These are phyloP conservation scores for Silurus glanis DNA, from an alignment of 2,113 vertebrate species.

Conservation along the genomic window DNA sequence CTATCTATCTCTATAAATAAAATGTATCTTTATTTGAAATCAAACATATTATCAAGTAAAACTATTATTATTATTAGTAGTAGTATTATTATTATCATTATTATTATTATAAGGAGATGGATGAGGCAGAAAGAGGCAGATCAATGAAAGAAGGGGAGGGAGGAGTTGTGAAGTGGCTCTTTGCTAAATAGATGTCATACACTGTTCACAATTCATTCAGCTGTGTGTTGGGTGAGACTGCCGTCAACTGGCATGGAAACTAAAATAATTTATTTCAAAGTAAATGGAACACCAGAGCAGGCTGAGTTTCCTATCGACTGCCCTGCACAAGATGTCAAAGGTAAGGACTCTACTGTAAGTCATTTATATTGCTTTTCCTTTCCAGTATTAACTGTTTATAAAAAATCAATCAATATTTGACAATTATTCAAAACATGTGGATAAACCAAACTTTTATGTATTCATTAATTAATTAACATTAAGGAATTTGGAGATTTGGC, in stretches of 20 bases:
- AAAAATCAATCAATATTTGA: not conserved
- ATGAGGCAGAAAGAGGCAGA: conserved; percentile 34
- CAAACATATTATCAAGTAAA: not conserved
- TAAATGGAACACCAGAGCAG: conserved; percentile 73
- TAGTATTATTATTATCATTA: not conserved
- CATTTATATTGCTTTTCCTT: not conserved
- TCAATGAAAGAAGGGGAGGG: conserved; percentile 29
- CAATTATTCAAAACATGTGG: not conserved
- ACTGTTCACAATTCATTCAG: conserved; percentile 38
- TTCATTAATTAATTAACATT: not conserved
- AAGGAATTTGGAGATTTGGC: not conserved
- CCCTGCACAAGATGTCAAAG: conserved; percentile 75
- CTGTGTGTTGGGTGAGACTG: conserved; percentile 20
- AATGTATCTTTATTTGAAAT: not conserved
- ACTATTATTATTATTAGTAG: not conserved
- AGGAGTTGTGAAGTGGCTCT: conserved; percentile 44
- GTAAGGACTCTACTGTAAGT: conserved; percentile 52
- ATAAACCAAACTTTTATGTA: not conserved
- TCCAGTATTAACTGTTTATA: not conserved
- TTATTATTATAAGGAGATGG: not conserved
- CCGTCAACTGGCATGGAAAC: conserved; percentile 61
- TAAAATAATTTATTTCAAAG: conserved; percentile 74
- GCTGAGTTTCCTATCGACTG: conserved; percentile 72
- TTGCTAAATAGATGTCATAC: conserved; percentile 47
- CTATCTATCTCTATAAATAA: not conserved